A percentile compares a stretch with the other conserved stretches of the same genome.
These are phyloP conservation scores for Cottus gobio DNA, from an alignment of 2,113 vertebrate genomes.

Conservation along the genomic window DNA sequence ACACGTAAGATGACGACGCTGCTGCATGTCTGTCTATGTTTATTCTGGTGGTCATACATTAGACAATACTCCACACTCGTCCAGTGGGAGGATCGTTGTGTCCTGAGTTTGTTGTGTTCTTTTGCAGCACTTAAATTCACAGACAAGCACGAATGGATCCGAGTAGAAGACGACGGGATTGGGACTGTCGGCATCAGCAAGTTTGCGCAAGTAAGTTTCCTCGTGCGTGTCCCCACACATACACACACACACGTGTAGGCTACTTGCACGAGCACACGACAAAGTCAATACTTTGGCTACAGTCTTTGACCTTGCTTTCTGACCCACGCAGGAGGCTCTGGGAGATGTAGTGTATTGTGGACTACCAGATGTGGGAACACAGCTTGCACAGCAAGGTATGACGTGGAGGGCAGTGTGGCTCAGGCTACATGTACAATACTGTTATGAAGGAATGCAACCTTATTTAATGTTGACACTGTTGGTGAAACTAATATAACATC, in stretches of 20 bases:
- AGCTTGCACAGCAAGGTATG: slow-evolving; percentile 92
- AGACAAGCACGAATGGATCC: slow-evolving; percentile 97
- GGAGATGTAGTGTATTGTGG: slow-evolving; percentile 98
- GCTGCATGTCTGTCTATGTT: background rate
- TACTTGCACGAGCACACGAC: background rate
- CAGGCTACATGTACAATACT: background rate
- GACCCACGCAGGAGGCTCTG: slow-evolving; percentile 87
- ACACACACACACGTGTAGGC: background rate
- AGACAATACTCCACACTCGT: background rate
- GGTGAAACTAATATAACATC: background rate
- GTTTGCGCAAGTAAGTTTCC: slow-evolving; percentile 91
- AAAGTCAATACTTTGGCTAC: too few relatives aligned
- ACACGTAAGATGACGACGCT: slow-evolving; percentile 1
- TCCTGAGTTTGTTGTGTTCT: slow-evolving; percentile 66
- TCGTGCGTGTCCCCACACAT: fast-evolving
- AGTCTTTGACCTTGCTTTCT: slow-evolving; percentile 16
- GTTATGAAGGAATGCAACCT: background rate
- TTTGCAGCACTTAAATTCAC: slow-evolving; percentile 93
- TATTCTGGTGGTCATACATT: background rate
- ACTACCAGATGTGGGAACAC: slow-evolving; percentile 94
- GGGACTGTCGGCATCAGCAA: slow-evolving; percentile 97
- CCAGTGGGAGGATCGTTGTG: background rate
- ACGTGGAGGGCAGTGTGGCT: background rate
- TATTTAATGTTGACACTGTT: background rate
- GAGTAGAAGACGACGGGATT: slow-evolving; percentile 90